phyloP scores from a whole-genome alignment of 2,888 invertebrate species.

The Asteroscopus sphinx region DNA sequence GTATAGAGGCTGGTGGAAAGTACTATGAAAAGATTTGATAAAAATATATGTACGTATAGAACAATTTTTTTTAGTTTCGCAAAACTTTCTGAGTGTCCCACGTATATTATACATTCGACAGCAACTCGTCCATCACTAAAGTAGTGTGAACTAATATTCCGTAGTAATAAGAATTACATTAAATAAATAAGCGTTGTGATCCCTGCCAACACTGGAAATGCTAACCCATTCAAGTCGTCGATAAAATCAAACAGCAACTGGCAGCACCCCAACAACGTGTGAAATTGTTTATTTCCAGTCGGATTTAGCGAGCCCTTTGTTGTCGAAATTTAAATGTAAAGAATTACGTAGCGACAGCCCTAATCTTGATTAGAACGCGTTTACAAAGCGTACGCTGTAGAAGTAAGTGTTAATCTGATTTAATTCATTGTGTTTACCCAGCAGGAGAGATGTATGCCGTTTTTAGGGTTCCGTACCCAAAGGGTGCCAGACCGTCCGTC shows the following conservation, averaged over 20 bases:
- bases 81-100: no score
- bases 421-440: constrained; percentile 84
- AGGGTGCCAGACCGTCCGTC: no score
- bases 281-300: constrained; percentile 81
- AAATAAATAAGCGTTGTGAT: constrained; percentile 50
- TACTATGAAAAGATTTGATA: no score
- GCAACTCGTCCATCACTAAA: constrained; percentile 14
- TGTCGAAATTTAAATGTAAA: constrained; percentile 80
- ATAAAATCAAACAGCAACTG: constrained; percentile 71
- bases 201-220: constrained; percentile 52
- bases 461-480: no score
- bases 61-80: no score
- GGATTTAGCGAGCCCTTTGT: constrained; percentile 81
- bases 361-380: constrained; percentile 85
- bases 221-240: constrained; percentile 65
- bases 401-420: constrained; percentile 89
- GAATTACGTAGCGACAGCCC: constrained; percentile 83
- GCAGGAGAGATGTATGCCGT: constrained; percentile 78
- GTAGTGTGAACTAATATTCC: constrained; percentile 19
- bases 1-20: no score
- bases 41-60: no score
- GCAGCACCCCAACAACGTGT: constrained; percentile 72
- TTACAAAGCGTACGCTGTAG: constrained; percentile 79
- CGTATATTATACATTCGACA: constrained; percentile 4
- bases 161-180: constrained; percentile 52